Conservation (phyloP, 2,113 vertebrate species). For the Gymnorhina tibicen region DNA sequence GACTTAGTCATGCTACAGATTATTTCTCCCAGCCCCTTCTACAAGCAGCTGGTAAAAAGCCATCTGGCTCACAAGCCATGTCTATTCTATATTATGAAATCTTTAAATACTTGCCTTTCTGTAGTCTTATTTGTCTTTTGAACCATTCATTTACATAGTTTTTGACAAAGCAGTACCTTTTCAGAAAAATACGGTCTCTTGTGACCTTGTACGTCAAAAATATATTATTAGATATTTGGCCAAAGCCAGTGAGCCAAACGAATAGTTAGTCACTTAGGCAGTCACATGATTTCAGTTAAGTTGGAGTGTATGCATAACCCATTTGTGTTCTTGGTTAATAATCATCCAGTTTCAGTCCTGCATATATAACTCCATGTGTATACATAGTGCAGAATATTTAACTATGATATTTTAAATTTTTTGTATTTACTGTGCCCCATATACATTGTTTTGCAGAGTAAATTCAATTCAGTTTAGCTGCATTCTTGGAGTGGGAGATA, state of each 20-base stretch:
- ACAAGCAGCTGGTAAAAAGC: background rate
- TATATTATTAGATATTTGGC: background rate
- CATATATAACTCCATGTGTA: background rate
- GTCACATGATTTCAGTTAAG: background rate
- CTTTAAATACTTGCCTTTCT: background rate
- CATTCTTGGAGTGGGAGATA: slow-evolving; percentile 1
- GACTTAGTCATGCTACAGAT: background rate
- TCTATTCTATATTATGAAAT: background rate
- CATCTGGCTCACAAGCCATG: background rate
- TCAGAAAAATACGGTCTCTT: background rate
- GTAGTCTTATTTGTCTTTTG: background rate
- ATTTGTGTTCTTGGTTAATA: background rate
- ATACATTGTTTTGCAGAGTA: background rate
- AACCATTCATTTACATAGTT: background rate
- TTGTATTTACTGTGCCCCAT: background rate
- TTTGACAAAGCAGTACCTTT: background rate
- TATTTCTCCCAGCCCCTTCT: background rate
- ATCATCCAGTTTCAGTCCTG: background rate
- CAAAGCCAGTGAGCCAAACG: background rate
- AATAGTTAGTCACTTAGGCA: background rate
- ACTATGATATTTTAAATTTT: background rate
- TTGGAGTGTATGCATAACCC: background rate
- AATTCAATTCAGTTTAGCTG: background rate
- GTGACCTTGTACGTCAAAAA: background rate
- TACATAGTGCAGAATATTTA: background rate